Evolutionary conservation across 2,797 vertebrate species (phyloP).

Genomic region (Poeciliopsis gracilis): DNA sequence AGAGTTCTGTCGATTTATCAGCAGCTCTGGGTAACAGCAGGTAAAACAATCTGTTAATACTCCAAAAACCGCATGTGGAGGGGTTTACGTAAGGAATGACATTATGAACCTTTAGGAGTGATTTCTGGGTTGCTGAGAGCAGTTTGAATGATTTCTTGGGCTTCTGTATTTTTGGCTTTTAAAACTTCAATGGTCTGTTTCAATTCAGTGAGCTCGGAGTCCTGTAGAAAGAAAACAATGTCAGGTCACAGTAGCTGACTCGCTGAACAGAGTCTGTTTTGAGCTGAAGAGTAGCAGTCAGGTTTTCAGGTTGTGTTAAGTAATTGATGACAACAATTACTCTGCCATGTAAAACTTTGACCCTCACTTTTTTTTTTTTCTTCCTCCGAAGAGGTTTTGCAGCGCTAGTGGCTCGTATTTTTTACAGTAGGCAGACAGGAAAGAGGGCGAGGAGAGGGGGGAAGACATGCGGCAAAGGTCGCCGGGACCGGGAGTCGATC

Average conservation of each 20-base stretch:
- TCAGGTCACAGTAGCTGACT: conserved; percentile 10
- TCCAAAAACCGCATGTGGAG: neutral
- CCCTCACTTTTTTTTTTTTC: no score
- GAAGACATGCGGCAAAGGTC: no score
- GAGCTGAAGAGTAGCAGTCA: conserved; percentile 21
- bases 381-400: no score
- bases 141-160: conserved; percentile 92
- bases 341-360: conserved; percentile 32
- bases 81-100: neutral
- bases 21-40: conserved; percentile 80
- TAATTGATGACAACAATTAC: conserved; percentile 48
- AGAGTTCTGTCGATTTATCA: conserved; percentile 95
- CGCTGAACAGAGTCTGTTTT: conserved; percentile 28
- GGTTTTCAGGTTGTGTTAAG: conserved; percentile 37
- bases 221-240: conserved; percentile 74
- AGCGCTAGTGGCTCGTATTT: no score
- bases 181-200: conserved; percentile 94
- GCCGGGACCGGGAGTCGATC: no score
- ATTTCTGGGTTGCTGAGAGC: conserved; percentile 87
- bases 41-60: neutral
- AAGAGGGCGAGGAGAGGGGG: no score
- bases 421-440: no score
- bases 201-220: conserved; percentile 90
- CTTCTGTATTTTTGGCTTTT: conserved; percentile 93
- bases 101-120: conserved; percentile 86